These are phyloP conservation scores for Drosophila kokeensis DNA, from an alignment of 2,888 invertebrate genomes.

Conservation along the genomic window DNA sequence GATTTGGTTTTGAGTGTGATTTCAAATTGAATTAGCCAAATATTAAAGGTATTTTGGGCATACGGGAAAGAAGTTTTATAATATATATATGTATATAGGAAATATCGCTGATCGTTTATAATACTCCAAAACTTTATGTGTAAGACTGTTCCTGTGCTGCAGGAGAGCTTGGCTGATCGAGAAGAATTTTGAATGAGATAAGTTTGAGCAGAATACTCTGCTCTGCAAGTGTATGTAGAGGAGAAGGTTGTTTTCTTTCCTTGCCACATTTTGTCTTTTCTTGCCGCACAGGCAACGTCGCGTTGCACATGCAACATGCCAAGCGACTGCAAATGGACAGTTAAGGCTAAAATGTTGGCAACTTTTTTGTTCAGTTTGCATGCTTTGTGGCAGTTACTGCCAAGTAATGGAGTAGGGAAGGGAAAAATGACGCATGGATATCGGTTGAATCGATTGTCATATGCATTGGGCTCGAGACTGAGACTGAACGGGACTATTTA, in stretches of 20 bases:
- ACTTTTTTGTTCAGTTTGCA: constrained; percentile 9
- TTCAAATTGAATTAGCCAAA: background rate
- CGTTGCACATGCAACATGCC: constrained; percentile 59
- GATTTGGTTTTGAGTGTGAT: background rate
- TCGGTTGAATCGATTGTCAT: background rate
- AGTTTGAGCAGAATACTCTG: background rate
- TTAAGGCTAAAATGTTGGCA: constrained; percentile 60
- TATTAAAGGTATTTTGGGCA: background rate
- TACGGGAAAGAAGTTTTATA: background rate
- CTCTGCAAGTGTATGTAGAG: background rate
- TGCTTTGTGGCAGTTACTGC: constrained; percentile 16
- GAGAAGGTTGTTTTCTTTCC: background rate
- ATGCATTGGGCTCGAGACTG: background rate
- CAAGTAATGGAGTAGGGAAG: constrained; percentile 20
- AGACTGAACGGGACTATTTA: background rate
- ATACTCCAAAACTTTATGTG: background rate
- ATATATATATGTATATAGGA: background rate
- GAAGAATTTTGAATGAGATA: too few species aligned
- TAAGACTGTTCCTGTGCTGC: background rate
- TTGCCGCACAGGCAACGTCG: constrained; percentile 12
- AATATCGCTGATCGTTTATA: background rate
- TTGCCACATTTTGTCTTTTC: background rate
- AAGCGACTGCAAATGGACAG: constrained; percentile 20
- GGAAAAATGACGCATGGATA: constrained; percentile 34
- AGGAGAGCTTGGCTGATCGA: background rate